Conservation (phyloP, 2,797 vertebrate genomes). For the Naso thynnoides region DNA sequence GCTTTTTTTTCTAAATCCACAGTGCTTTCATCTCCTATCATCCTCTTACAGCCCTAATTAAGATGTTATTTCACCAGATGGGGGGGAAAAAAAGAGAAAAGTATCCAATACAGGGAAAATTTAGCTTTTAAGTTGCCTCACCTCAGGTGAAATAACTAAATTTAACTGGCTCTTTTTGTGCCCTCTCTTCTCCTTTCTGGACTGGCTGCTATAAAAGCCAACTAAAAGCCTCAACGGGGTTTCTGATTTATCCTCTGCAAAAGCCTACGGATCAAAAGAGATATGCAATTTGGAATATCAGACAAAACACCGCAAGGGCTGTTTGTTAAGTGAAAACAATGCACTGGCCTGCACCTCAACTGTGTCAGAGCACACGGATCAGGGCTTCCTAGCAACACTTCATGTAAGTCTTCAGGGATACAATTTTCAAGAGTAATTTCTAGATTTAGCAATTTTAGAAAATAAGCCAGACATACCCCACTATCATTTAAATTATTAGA, state of each 20-base stretch:
- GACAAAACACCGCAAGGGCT: conserved; percentile 58
- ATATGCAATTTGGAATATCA: conserved; percentile 63
- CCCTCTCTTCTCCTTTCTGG: conserved; percentile 27
- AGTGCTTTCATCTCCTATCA: conserved; percentile 57
- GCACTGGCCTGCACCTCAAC: conserved; percentile 54
- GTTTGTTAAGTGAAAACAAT: conserved; percentile 63
- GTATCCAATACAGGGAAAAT: not conserved
- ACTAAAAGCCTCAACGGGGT: conserved; percentile 44
- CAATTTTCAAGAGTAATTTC: conserved; percentile 18
- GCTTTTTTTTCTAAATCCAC: conserved; percentile 47
- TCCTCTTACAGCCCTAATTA: conserved; percentile 62
- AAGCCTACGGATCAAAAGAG: conserved; percentile 64
- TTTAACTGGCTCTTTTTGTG: conserved; percentile 33
- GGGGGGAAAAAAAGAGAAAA: conserved; percentile 12
- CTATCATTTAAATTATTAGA: not conserved
- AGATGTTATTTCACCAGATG: conserved; percentile 35
- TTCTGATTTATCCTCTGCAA: conserved; percentile 47
- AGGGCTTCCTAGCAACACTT: conserved; percentile 17
- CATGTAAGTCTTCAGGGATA: conserved; percentile 11
- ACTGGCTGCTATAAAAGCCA: conserved; percentile 37
- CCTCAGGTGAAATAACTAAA: conserved; percentile 47
- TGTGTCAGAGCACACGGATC: conserved; percentile 39
- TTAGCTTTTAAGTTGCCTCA: conserved; percentile 29
- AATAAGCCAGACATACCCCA: not conserved
- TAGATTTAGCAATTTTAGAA: conserved; percentile 12